Percentiles rank a stretch among this genome's conserved stretches.
These are phyloP conservation scores for Macrobrachium rosenbergii DNA, from an alignment of 1,140 invertebrate genomes.

Conservation along the genomic window DNA sequence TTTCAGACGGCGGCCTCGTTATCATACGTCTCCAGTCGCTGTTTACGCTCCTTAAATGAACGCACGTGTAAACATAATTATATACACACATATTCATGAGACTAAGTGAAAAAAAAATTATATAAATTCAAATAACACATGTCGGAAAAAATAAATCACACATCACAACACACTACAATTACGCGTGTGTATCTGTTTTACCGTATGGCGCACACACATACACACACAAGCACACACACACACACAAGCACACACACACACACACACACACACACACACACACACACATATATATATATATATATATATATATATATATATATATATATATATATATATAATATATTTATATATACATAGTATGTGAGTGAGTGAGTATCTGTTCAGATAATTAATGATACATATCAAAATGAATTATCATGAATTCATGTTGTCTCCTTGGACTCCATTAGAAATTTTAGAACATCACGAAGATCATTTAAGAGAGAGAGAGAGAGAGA, in stretches of 20 bases:
- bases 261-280: neutral
- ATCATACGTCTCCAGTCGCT: neutral
- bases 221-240: too few species aligned
- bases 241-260: neutral
- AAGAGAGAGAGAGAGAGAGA: conserved; percentile 4
- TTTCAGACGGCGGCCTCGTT: too few species aligned
- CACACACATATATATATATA: neutral
- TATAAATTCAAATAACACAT: too few species aligned
- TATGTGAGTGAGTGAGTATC: too few species aligned
- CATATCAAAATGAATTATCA: neutral
- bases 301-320: neutral
- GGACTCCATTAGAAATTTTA: neutral
- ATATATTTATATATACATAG: neutral
- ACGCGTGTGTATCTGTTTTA: too few species aligned
- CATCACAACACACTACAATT: too few species aligned
- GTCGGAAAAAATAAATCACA: too few species aligned
- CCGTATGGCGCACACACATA: too few species aligned
- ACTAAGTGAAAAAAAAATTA: neutral
- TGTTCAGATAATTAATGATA: neutral
- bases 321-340: neutral
- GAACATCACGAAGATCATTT: too few species aligned
- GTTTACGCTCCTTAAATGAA: neutral
- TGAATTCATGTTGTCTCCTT: too few species aligned
- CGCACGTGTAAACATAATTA: neutral
- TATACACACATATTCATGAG: neutral